phyloP scores from a whole-genome alignment of 2,797 vertebrate genomes.

The Rachycentron canadum region DNA sequence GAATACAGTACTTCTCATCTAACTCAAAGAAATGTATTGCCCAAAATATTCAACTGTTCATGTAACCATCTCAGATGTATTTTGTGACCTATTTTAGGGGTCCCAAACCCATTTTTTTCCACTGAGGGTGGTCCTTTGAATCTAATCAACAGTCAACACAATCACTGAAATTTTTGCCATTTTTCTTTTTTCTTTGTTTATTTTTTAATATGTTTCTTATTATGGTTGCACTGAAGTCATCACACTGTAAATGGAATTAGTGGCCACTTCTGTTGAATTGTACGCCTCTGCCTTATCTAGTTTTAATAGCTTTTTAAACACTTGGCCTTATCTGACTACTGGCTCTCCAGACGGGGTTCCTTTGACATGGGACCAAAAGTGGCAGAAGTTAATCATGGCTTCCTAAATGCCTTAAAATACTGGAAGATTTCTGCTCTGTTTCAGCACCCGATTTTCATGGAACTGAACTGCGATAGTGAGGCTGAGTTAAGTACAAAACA shows the following conservation, averaged over 20 bases:
- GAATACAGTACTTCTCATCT: background rate
- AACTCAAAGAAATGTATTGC: no score
- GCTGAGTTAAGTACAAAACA: background rate
- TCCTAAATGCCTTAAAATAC: constrained; percentile 5
- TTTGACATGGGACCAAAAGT: constrained; percentile 37
- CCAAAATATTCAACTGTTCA: background rate
- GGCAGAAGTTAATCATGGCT: constrained; percentile 11
- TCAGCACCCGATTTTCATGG: background rate
- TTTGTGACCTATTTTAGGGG: background rate
- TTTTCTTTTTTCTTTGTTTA: no score
- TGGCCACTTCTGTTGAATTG: constrained; percentile 43
- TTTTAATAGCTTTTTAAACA: constrained; percentile 80
- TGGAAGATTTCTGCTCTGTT: constrained; percentile 8
- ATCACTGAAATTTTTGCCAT: no score
- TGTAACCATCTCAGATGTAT: background rate
- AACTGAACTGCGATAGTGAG: background rate
- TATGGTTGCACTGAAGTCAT: constrained; percentile 7
- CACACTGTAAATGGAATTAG: constrained; percentile 33
- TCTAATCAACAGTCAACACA: no score
- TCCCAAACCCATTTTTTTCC: background rate
- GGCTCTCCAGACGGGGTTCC: constrained; percentile 51
- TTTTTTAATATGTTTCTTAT: background rate
- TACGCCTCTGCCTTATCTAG: constrained; percentile 68
- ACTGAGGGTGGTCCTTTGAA: no score
- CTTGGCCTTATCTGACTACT: constrained; percentile 75